These are phyloP conservation scores for Entosphenus tridentatus DNA, from an alignment of 2,113 vertebrate species.

Conservation along the genomic window DNA sequence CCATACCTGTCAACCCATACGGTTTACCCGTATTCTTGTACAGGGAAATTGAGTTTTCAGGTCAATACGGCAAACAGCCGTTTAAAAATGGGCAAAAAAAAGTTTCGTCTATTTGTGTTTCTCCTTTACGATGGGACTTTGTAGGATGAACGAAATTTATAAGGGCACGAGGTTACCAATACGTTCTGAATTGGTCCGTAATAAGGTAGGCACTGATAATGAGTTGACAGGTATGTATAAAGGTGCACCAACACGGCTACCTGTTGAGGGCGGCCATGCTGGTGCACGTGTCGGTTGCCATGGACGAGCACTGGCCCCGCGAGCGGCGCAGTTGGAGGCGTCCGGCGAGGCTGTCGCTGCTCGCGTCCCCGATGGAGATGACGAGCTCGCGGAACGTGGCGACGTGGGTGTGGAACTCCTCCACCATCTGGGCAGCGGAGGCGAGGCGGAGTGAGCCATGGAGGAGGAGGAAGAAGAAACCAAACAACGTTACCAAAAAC, in stretches of 20 bases:
- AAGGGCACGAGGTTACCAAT: too few relatives aligned
- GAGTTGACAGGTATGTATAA: background rate
- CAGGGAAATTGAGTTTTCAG: too few relatives aligned
- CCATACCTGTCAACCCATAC: too few relatives aligned
- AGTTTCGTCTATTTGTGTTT: too few relatives aligned
- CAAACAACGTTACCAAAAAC: too few relatives aligned
- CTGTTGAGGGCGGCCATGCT: slow-evolving; percentile 77
- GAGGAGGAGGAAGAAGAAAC: too few relatives aligned
- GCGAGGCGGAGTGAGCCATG: too few relatives aligned
- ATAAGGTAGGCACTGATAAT: background rate
- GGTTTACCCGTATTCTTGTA: too few relatives aligned
- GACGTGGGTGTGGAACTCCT: slow-evolving; percentile 94
- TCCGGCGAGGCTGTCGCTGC: slow-evolving; percentile 49
- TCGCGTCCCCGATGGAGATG: slow-evolving; percentile 83
- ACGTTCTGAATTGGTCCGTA: background rate
- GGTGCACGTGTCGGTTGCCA: slow-evolving; percentile 67
- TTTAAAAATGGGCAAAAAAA: too few relatives aligned
- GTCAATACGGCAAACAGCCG: too few relatives aligned
- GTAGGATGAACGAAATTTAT: too few relatives aligned
- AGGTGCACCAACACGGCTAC: slow-evolving; percentile 27
- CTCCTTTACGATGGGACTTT: too few relatives aligned
- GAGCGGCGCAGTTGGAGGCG: slow-evolving; percentile 66
- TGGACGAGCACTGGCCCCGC: slow-evolving; percentile 68
- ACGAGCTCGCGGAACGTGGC: slow-evolving; percentile 83
- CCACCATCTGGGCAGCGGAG: slow-evolving; percentile 48